Evolutionary conservation across 2,797 vertebrate genomes (phyloP), one percentile per base, ranked within the genome.

Genomic region (Eupleurogrammus muticus): DNA sequence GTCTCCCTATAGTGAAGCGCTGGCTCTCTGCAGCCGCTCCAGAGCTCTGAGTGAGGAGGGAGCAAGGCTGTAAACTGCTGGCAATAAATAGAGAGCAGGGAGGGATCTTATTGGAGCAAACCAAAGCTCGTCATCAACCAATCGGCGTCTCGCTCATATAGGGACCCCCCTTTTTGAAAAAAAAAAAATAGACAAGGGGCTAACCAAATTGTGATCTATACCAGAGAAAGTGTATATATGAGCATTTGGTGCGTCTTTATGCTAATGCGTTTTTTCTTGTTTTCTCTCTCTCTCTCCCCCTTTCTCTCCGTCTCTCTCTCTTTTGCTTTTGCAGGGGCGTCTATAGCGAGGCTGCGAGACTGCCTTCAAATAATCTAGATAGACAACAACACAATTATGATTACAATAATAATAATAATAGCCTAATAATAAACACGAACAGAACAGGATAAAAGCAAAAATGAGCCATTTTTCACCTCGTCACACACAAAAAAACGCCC

Each of bases 61-160:
- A 95, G 96, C 95, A 95, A 88, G 79, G 94, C 95, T 92, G 95
- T 95, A 95, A 95, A 94, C 96, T 96, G 96, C 96, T 94, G 95
- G 96, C 96, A 97, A 97, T 98, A 98, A 98, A 98, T 98, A 98
- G 95, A 95, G 95, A 93, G 88, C 90, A 95, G 93, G 93, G 89
- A 84, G 91, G 90, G 90, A 92, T 95, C 93, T 94, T 84, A 98
- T 97, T 98, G 97, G 96, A 95, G 88, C 86, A 90, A 92, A 93
- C 93, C 93, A 94, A 96, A 96, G 94, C 91, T 97, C 96, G 96
- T 97, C 96, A 97, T 94, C 95, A 92, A 92, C 97, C 97, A 98
- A 98, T 97, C 95, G 91, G 93, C 59, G 90, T 79, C 90, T 89
- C 85, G 94, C 95, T 97, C 94, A 94, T 94, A 95, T 93, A 94